phyloP scores from a whole-genome alignment of 2,113 vertebrate species.

The Catharus minimus region DNA sequence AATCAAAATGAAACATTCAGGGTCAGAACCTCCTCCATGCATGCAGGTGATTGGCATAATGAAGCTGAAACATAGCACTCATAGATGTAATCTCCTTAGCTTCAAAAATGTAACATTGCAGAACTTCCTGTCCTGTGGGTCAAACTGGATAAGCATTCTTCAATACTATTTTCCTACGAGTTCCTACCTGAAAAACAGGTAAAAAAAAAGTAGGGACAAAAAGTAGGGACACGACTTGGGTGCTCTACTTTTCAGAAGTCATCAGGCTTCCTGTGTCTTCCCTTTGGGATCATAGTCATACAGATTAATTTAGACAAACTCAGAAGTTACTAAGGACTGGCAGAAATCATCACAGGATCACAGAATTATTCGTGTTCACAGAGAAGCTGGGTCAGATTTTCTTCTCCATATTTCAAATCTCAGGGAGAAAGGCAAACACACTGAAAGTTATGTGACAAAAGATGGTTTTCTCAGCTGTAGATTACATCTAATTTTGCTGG shows the following conservation, averaged over 20 bases:
- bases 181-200: neutral
- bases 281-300: neutral
- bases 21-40: neutral
- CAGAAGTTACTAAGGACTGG: neutral
- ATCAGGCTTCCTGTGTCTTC: neutral
- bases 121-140: neutral
- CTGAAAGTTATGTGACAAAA: neutral
- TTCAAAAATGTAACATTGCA: neutral
- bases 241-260: neutral
- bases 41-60: neutral
- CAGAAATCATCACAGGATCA: neutral
- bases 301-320: neutral
- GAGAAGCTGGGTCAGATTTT: neutral
- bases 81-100: neutral
- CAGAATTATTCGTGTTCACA: neutral
- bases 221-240: neutral
- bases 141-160: neutral
- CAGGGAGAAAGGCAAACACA: neutral
- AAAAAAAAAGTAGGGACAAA: neutral
- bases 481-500: neutral
- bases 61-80: neutral
- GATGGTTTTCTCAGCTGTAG: neutral
- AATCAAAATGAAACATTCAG: neutral
- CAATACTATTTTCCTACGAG: neutral
- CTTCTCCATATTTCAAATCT: neutral